A percentile compares a stretch with the other conserved stretches of the same genome.
These are phyloP conservation scores for Villa cingulata DNA, from an alignment of 2,888 invertebrate species.

Conservation along the genomic window DNA sequence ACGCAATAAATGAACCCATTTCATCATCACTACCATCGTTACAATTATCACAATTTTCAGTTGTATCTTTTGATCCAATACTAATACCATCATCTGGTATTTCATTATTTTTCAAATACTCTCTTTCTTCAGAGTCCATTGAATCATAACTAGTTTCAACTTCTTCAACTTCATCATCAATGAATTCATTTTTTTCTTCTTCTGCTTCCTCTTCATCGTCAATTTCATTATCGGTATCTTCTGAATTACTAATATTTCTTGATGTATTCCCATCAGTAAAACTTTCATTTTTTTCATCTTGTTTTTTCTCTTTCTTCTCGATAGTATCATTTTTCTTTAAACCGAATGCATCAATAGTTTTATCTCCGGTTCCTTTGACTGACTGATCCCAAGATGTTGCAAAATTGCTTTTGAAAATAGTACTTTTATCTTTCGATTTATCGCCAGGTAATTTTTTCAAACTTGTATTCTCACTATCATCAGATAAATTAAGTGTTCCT, in stretches of 20 bases:
- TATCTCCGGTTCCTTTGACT: slow-evolving; percentile 12
- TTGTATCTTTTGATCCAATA: slow-evolving; percentile 35
- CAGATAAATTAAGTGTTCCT: not conserved
- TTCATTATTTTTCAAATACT: slow-evolving; percentile 40
- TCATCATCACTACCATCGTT: slow-evolving; percentile 36
- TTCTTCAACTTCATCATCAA: slow-evolving; percentile 26
- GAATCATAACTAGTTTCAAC: slow-evolving; percentile 23
- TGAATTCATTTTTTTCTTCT: slow-evolving; percentile 17
- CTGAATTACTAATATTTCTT: no score
- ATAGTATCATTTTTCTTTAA: not conserved
- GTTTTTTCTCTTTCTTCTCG: not conserved
- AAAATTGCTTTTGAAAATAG: not conserved
- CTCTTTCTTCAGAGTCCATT: slow-evolving; percentile 38
- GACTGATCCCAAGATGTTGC: slow-evolving; percentile 17
- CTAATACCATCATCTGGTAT: slow-evolving; percentile 41
- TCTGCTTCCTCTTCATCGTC: slow-evolving; percentile 13
- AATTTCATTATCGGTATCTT: slow-evolving; percentile 4
- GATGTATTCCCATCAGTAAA: no score
- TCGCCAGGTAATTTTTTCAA: no score
- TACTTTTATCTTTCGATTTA: not conserved
- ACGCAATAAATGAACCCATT: slow-evolving; percentile 42
- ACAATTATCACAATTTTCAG: slow-evolving; percentile 29
- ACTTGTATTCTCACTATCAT: not conserved
- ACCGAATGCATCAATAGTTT: slow-evolving; percentile 3
- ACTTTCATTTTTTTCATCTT: not conserved